phyloP scores from a whole-genome alignment of 2,888 invertebrate genomes.

The Entomobrya multifasciata region DNA sequence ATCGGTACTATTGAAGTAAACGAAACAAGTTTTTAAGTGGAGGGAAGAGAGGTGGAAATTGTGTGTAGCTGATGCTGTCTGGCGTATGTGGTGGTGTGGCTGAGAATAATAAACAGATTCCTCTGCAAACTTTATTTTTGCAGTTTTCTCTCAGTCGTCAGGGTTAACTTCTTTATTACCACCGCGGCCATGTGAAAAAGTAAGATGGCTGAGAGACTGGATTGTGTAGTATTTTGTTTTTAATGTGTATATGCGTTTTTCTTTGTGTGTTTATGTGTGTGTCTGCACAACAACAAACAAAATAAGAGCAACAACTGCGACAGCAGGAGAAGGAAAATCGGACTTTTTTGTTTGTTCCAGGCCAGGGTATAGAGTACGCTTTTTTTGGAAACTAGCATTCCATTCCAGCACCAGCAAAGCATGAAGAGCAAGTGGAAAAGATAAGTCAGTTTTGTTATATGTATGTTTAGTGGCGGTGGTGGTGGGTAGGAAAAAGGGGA shows the following conservation, averaged over 20 bases:
- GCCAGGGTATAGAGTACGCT: neutral
- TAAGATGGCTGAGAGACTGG: neutral
- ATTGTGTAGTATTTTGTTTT: neutral
- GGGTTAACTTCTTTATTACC: conserved; percentile 49
- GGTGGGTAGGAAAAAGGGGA: neutral
- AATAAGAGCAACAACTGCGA: conserved; percentile 31
- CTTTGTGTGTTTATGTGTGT: neutral
- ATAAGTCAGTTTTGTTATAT: neutral
- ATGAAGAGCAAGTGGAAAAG: neutral
- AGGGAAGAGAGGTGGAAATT: neutral
- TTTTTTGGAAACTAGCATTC: neutral
- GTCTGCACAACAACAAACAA: conserved; percentile 5
- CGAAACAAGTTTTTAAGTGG: conserved; percentile 36
- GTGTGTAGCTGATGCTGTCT: neutral
- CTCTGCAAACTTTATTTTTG: neutral
- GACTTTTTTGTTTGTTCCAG: neutral
- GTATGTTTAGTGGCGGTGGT: neutral
- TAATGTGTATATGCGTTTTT: neutral
- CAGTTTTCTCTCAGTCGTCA: neutral
- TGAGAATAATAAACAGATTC: conserved; percentile 39
- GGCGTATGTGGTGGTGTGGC: neutral
- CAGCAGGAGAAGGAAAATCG: neutral
- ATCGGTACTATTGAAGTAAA: conserved; percentile 37
- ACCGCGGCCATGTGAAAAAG: conserved; percentile 21
- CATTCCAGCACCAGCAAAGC: too few relatives aligned